phyloP scores from a whole-genome alignment of 2,113 vertebrate species.

The Gnathonemus echidnorhynchus region DNA sequence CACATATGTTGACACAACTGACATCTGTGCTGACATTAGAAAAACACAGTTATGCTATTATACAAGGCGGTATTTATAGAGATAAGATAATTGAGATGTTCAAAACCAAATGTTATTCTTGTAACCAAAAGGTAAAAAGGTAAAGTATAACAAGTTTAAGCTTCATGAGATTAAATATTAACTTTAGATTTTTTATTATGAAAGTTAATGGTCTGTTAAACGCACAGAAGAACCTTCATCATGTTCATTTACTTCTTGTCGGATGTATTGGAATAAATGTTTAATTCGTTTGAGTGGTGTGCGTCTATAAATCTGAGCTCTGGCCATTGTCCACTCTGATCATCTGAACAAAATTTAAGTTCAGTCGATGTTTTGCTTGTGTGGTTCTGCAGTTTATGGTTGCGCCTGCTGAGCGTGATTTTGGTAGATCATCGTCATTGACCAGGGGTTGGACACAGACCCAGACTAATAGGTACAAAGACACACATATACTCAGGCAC shows the following conservation, averaged over 20 bases:
- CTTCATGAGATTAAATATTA: slow-evolving; percentile 1
- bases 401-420: not conserved
- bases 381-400: not conserved
- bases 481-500: slow-evolving; percentile 32
- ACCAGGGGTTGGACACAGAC: not conserved
- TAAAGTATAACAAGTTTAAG: not conserved
- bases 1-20: slow-evolving; percentile 1
- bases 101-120: not conserved
- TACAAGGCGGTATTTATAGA: not conserved
- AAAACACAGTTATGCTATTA: not conserved
- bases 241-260: not conserved
- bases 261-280: not conserved
- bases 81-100: not conserved
- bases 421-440: not conserved
- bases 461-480: not conserved
- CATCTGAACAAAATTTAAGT: not conserved
- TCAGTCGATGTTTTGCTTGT: not conserved
- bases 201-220: not conserved
- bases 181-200: not conserved
- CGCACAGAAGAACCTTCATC: not conserved
- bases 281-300: not conserved
- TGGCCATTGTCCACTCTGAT: not conserved
- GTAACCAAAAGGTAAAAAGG: not conserved
- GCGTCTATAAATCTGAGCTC: not conserved
- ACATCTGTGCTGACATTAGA: not conserved